Base-by-base conservation (phyloP, 2,888 invertebrate genomes). In the Hydriomena furcata region DNA sequence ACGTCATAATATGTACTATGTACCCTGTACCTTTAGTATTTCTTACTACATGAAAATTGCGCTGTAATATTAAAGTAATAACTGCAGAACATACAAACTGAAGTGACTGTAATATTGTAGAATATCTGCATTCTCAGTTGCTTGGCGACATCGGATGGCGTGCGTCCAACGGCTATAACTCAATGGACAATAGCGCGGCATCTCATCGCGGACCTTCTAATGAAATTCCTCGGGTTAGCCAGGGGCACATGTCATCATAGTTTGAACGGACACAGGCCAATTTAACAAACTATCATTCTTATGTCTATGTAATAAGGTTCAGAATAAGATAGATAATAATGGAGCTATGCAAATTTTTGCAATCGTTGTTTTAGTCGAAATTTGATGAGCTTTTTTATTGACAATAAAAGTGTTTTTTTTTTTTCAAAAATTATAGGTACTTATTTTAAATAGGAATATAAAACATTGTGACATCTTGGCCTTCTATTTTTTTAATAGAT, bases 171-270 rank as follows among this genome's bases (percentile, higher is more conserved):
- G 40, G 64, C 79, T 60, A 85, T 88, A 88, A 88, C 75, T 88
- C 88, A 87, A 77, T 76, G 82, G 65, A 86, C 88, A 87, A 87
- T 84, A 61, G 79, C 61, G 52, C 61, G 70, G 70, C 73, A 76
- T 83, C 82, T 82, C 78, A 79, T 80, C 75, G 66, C 57, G 60
- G 52, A 63, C 66, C 69, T 53, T 65, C 64, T 88, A 87, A 88
- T 88, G 86, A 88, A 88, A 88, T 88, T 87, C 88, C 81, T 68
- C 61, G 71, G 73, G 67, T 65, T 61, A 65, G 66, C 63, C 68
- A 65, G 54, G 66, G 64, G 63, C 63, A 52, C 60, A 56, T 58
- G 54, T 58, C 60, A 50, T 53, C 55, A 37, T 48, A 51, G 50
- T 43, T 58, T 40, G 38, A 42, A 42, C 48, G 48, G 37, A 42